These are phyloP conservation scores for Florisuga fusca DNA, from an alignment of 2,797 vertebrate species.

Conservation along the genomic window DNA sequence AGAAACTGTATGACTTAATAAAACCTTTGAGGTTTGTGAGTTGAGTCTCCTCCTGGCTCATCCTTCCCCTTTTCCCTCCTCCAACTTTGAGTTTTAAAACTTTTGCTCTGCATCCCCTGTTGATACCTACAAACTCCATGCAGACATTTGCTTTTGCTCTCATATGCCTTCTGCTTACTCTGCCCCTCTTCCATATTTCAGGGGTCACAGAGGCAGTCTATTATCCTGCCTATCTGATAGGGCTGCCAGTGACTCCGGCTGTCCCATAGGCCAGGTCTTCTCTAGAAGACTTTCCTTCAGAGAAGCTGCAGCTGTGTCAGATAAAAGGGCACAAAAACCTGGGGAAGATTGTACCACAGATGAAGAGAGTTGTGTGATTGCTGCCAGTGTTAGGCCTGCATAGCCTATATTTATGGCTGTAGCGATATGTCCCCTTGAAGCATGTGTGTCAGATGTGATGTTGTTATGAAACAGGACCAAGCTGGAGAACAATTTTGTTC, in stretches of 20 bases:
- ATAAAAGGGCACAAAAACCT: neutral
- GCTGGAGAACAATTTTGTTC: neutral
- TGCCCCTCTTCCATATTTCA: neutral
- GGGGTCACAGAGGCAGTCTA: no score
- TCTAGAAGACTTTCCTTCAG: neutral
- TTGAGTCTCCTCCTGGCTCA: neutral
- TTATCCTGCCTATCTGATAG: neutral
- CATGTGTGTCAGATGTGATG: neutral
- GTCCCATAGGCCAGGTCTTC: rapidly evolving
- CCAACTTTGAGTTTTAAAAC: neutral
- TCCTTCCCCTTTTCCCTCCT: neutral
- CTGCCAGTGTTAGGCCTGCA: rapidly evolving
- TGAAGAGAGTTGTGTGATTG: neutral
- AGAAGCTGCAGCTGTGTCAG: neutral
- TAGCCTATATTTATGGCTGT: neutral
- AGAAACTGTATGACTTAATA: neutral
- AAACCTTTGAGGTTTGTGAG: neutral
- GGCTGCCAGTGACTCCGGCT: rapidly evolving
- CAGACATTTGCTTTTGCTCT: neutral
- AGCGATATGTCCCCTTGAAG: neutral
- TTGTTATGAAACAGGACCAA: neutral
- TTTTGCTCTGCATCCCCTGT: neutral
- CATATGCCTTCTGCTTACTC: neutral
- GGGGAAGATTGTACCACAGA: neutral
- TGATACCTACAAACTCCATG: neutral